A percentile compares a stretch with the other conserved stretches of the same genome.
Conservation (phyloP, 1,140 invertebrate genomes). For the Nasonia giraulti region DNA sequence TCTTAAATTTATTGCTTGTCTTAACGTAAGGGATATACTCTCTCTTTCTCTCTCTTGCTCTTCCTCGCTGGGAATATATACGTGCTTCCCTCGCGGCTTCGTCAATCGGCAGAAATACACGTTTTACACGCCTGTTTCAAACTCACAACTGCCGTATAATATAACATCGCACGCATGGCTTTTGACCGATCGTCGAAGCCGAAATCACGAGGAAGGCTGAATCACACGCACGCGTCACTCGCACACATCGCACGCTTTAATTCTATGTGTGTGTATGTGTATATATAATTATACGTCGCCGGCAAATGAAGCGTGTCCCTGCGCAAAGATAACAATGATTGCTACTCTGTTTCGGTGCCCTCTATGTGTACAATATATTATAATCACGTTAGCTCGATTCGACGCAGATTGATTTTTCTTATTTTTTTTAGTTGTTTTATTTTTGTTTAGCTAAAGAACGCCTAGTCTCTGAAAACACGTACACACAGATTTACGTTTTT, state of each 20-base stretch:
- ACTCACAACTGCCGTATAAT: background rate
- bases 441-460: background rate
- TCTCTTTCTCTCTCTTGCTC: no score
- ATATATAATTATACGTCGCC: background rate
- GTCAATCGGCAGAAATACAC: slow-evolving; percentile 38
- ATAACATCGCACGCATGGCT: background rate
- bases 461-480: background rate
- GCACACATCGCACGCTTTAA: background rate
- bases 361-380: background rate
- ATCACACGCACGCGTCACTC: background rate
- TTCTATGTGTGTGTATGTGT: background rate
- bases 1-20: slow-evolving; percentile 70
- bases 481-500: background rate
- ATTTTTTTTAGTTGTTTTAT: background rate
- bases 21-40: slow-evolving; percentile 53
- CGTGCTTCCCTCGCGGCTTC: slow-evolving; percentile 47
- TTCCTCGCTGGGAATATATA: background rate
- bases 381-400: background rate
- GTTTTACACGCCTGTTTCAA: slow-evolving; percentile 15
- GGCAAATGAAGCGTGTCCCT: slow-evolving; percentile 33
- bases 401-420: background rate
- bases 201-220: slow-evolving; percentile 44
- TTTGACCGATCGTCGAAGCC: slow-evolving; percentile 52
- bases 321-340: slow-evolving; percentile 13
- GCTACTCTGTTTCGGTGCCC: background rate